Evolutionary conservation across 2,797 vertebrate genomes (phyloP).

Genomic region (Chiroxiphia lanceolata): DNA sequence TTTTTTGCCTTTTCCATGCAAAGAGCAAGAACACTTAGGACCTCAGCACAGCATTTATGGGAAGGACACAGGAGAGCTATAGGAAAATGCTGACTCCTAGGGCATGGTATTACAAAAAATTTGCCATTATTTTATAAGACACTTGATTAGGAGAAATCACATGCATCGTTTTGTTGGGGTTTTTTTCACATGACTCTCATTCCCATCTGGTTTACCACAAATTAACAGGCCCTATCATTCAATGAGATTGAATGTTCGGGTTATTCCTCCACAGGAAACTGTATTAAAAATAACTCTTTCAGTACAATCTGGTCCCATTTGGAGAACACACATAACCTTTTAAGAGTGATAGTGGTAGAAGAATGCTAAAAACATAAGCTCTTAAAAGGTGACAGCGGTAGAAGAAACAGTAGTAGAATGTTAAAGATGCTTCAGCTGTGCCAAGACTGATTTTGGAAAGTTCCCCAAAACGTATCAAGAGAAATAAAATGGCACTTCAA

Average conservation of each 20-base stretch:
- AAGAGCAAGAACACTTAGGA: background rate
- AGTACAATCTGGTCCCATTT: background rate
- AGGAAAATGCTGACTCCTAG: background rate
- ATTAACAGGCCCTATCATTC: background rate
- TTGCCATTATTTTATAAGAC: background rate
- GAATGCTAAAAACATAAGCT: background rate
- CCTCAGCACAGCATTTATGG: background rate
- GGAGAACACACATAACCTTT: background rate
- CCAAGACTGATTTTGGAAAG: background rate
- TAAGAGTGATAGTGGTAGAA: background rate
- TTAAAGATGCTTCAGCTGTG: background rate
- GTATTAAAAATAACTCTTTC: background rate
- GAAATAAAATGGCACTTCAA: background rate
- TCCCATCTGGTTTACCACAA: background rate
- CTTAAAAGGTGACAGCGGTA: background rate
- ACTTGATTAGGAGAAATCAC: background rate
- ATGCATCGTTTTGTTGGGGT: background rate
- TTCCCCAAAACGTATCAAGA: background rate
- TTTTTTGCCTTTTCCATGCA: background rate
- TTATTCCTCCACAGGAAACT: constrained; percentile 6
- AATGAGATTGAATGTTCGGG: background rate
- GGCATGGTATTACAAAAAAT: background rate
- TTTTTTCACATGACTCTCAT: background rate
- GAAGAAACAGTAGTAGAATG: background rate
- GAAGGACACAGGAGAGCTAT: background rate